Conservation (phyloP, 2,888 invertebrate species). For the Rhagonycha fulva region DNA sequence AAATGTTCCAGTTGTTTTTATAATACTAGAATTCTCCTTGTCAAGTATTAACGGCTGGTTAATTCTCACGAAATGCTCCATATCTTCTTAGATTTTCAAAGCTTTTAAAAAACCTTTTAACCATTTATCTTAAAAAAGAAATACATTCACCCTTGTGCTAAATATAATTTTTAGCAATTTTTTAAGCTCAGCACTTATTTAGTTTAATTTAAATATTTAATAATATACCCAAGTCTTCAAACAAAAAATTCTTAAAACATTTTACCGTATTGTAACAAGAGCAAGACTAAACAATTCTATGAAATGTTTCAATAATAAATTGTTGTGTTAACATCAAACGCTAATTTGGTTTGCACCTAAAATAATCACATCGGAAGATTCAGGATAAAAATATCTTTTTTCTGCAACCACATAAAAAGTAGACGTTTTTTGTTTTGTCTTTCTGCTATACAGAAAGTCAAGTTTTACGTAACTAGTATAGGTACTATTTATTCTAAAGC, state of each 20-base stretch:
- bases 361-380: neutral
- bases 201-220: neutral
- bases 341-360: neutral
- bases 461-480: no score
- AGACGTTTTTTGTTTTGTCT: no score
- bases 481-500: no score
- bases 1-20: constrained; percentile 16
- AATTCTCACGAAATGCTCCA: constrained; percentile 23
- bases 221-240: neutral
- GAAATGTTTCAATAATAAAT: neutral
- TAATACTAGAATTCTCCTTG: constrained; percentile 14
- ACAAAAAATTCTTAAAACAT: neutral
- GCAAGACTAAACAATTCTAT: neutral
- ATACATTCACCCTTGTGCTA: constrained; percentile 21
- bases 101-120: constrained; percentile 19
- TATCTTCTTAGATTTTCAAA: constrained; percentile 22
- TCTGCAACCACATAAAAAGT: no score
- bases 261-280: neutral
- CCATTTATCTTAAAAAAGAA: constrained; percentile 19
- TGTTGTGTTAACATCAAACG: neutral
- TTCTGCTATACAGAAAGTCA: no score
- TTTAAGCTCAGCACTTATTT: neutral
- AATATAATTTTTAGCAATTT: constrained; percentile 17
- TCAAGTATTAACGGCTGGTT: constrained; percentile 14
- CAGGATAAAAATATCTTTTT: neutral